Conservation (phyloP, 2,888 invertebrate species). For the Scrobipalpa costella region DNA sequence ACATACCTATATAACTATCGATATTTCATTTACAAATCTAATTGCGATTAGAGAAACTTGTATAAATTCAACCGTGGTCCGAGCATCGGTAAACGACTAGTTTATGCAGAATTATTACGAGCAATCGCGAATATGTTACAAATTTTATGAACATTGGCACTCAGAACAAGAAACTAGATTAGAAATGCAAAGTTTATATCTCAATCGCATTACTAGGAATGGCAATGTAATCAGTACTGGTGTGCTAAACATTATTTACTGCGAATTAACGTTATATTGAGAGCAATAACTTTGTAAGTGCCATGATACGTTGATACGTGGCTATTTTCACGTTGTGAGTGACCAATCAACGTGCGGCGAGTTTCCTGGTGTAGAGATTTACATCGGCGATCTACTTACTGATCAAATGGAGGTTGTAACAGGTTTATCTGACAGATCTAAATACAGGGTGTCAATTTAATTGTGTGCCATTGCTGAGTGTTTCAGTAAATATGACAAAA, state of each 20-base stretch:
- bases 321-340: constrained; percentile 23
- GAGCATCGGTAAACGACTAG: background rate
- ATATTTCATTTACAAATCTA: no score
- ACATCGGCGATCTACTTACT: constrained; percentile 50
- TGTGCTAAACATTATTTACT: background rate
- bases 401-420: constrained; percentile 44
- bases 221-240: background rate
- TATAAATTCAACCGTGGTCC: background rate
- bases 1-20: no score
- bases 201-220: constrained; percentile 14
- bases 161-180: background rate
- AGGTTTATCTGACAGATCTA: constrained; percentile 27
- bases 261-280: constrained; percentile 5
- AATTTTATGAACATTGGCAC: background rate
- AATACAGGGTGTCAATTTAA: no score
- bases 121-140: background rate
- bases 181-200: constrained; percentile 5
- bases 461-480: no score
- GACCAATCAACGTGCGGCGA: constrained; percentile 53
- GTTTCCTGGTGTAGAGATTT: constrained; percentile 59
- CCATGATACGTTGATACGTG: constrained; percentile 10
- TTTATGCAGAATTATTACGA: background rate
- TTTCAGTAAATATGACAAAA: no score
- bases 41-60: no score
- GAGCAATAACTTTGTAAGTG: constrained; percentile 5